A percentile compares a stretch with the other conserved stretches of the same genome.
phyloP scores from a whole-genome alignment of 2,113 vertebrate species.

The Speoplatyrhinus poulsoni region DNA sequence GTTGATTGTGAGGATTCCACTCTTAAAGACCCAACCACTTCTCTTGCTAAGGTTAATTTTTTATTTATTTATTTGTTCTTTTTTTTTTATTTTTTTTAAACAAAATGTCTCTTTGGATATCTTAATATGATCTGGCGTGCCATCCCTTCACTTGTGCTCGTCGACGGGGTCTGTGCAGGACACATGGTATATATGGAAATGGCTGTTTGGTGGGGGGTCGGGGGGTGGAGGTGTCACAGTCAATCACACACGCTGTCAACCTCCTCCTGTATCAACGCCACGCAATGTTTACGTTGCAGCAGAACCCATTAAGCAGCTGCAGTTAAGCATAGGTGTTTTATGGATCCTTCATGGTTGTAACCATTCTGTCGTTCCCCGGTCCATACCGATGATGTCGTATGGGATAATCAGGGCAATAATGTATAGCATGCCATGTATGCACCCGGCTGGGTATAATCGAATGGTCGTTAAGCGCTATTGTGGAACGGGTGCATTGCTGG shows the following conservation, averaged over 20 bases:
- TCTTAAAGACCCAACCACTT: slow-evolving; percentile 38
- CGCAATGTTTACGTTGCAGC: slow-evolving; percentile 32
- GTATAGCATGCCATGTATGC: slow-evolving; percentile 53
- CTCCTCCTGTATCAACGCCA: slow-evolving; percentile 35
- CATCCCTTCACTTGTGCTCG: slow-evolving; percentile 48
- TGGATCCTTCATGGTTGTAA: slow-evolving; percentile 49
- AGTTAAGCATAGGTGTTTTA: slow-evolving; percentile 54
- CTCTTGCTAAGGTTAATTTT: slow-evolving; percentile 29
- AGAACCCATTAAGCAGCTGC: slow-evolving; percentile 53
- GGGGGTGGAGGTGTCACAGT: slow-evolving; percentile 62
- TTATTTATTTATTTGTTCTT: background rate
- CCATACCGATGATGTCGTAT: slow-evolving; percentile 34
- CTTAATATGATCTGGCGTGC: slow-evolving; percentile 43
- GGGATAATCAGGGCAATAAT: slow-evolving; percentile 51
- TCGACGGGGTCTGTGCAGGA: background rate
- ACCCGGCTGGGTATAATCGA: slow-evolving; percentile 44
- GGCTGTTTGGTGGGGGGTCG: slow-evolving; percentile 14
- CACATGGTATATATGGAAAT: slow-evolving; percentile 60
- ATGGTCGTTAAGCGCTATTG: slow-evolving; percentile 67
- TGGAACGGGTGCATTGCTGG: slow-evolving; percentile 59
- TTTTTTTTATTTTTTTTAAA: background rate
- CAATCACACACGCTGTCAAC: slow-evolving; percentile 41
- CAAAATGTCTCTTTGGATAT: slow-evolving; percentile 53
- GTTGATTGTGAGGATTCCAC: slow-evolving; percentile 59
- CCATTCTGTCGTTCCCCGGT: slow-evolving; percentile 18